A percentile compares a stretch with the other conserved stretches of the same genome.
These are phyloP conservation scores for Platyrinchus mystaceus DNA, from an alignment of 2,797 vertebrate species.

Conservation along the genomic window DNA sequence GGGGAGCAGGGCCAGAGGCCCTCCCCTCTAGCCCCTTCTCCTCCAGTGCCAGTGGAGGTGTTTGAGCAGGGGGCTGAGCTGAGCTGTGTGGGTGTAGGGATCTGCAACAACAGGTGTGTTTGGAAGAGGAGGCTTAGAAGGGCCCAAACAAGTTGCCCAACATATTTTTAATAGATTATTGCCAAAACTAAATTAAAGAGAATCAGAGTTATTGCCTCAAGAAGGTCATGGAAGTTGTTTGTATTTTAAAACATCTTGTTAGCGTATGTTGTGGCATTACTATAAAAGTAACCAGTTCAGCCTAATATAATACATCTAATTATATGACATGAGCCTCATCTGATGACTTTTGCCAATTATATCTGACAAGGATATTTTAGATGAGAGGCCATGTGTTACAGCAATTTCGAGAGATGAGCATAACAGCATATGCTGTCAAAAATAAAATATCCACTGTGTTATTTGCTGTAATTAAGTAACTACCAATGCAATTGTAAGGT, in stretches of 20 bases:
- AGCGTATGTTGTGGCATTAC: not conserved
- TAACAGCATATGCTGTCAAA: slow-evolving; percentile 34
- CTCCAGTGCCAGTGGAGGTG: fast-evolving
- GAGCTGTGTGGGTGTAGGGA: not conserved
- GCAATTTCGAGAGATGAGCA: slow-evolving; percentile 37
- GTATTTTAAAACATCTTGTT: slow-evolving; percentile 21
- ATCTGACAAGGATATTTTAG: slow-evolving; percentile 40
- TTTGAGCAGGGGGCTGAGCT: not conserved
- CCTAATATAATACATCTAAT: slow-evolving; percentile 38
- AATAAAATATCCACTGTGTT: slow-evolving; percentile 35
- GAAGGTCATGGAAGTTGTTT: slow-evolving; percentile 23
- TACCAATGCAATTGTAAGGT: slow-evolving; percentile 18
- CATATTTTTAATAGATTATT: slow-evolving; percentile 16
- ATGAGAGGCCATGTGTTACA: slow-evolving; percentile 47
- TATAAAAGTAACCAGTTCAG: slow-evolving; percentile 6
- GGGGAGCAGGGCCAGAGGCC: not conserved
- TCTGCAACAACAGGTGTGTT: not conserved
- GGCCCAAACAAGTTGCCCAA: not conserved
- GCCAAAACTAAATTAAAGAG: slow-evolving; percentile 13
- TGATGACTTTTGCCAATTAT: slow-evolving; percentile 59
- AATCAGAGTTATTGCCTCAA: slow-evolving; percentile 2
- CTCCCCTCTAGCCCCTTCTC: not conserved
- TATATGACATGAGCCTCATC: slow-evolving; percentile 41
- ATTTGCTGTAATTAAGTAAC: slow-evolving; percentile 37
- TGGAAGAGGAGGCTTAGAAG: not conserved